These are phyloP conservation scores for Podilymbus podiceps DNA, from an alignment of 2,113 vertebrate genomes.

Conservation along the genomic window DNA sequence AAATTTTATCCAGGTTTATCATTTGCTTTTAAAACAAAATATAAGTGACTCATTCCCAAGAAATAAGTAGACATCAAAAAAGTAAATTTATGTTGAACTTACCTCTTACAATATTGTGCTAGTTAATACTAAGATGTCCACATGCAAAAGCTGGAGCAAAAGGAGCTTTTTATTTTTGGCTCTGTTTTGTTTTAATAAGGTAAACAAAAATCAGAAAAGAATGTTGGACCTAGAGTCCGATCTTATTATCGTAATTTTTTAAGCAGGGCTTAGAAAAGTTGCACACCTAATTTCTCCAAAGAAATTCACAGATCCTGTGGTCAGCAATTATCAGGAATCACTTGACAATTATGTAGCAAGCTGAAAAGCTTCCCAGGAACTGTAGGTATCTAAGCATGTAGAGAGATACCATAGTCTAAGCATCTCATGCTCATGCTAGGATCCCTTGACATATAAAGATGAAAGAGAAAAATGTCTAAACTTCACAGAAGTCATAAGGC, in stretches of 20 bases:
- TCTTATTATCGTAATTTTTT: background rate
- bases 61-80: background rate
- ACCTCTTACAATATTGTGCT: background rate
- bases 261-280: background rate
- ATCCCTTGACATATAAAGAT: background rate
- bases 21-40: background rate
- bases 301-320: background rate
- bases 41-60: background rate
- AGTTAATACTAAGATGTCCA: background rate
- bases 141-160: background rate
- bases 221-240: background rate
- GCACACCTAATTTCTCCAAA: fast-evolving
- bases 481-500: background rate
- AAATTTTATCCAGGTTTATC: background rate
- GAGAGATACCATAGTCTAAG: background rate
- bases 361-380: background rate
- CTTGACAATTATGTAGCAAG: background rate
- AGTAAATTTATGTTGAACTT: background rate
- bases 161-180: background rate
- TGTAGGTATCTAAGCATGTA: background rate
- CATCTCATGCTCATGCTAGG: background rate
- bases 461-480: background rate
- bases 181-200: background rate
- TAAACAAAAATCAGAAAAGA: background rate
- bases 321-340: background rate